These are phyloP conservation scores for Amiota communis DNA, from an alignment of 2,888 invertebrate genomes.

Conservation along the genomic window DNA sequence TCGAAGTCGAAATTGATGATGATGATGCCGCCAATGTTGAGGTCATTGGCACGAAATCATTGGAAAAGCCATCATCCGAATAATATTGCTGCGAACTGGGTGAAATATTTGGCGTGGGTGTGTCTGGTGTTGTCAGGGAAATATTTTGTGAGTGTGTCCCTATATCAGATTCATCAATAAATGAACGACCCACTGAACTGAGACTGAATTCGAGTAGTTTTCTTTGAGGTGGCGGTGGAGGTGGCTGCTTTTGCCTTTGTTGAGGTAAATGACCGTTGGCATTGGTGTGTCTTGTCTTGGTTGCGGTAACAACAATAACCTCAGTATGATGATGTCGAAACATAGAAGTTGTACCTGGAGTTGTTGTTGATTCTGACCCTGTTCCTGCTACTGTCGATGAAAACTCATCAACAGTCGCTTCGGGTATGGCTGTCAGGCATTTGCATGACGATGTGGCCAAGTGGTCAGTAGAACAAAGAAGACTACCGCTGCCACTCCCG, in stretches of 20 bases:
- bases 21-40: constrained; percentile 22
- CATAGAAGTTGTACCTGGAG: background rate
- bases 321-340: constrained; percentile 11
- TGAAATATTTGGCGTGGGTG: constrained; percentile 79
- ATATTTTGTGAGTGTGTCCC: constrained; percentile 45
- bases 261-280: constrained; percentile 40
- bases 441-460: constrained; percentile 62
- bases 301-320: constrained; percentile 19
- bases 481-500: constrained; percentile 58
- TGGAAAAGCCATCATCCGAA: constrained; percentile 79
- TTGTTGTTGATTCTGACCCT: background rate
- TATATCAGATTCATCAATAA: constrained; percentile 69
- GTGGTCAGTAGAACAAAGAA: constrained; percentile 59
- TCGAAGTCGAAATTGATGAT: too few species aligned
- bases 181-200: constrained; percentile 73
- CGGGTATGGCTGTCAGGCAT: constrained; percentile 72
- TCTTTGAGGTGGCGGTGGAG: constrained; percentile 37
- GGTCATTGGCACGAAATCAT: constrained; percentile 75
- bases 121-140: constrained; percentile 77
- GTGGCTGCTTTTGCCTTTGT: background rate
- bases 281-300: background rate
- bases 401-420: constrained; percentile 55
- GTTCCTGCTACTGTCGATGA: background rate
- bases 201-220: constrained; percentile 71
- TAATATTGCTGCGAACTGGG: constrained; percentile 73